Evolutionary conservation across 2,113 vertebrate species (phyloP).

Genomic region (Rhinopomastus cyanomelas): DNA sequence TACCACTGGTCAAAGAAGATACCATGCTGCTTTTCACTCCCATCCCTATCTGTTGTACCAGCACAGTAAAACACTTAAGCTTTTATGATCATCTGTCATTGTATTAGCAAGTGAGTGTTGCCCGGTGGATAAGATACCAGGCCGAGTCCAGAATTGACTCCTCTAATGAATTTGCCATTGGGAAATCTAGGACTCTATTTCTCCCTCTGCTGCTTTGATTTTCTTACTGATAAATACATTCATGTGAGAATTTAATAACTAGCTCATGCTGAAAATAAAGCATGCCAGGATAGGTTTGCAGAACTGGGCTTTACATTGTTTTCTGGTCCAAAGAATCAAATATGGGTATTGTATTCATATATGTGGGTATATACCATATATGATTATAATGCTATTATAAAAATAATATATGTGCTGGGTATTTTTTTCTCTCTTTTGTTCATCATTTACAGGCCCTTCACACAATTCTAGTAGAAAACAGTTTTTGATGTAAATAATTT

Average conservation of each 20-base stretch:
- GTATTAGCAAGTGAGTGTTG: background rate
- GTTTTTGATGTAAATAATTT: background rate
- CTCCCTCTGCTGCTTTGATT: constrained; percentile 52
- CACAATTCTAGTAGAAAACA: background rate
- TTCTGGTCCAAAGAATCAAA: background rate
- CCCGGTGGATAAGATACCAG: constrained; percentile 33
- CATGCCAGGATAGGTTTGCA: background rate
- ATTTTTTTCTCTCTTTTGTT: background rate
- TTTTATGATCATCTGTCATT: background rate
- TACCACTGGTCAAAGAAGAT: background rate
- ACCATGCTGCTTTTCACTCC: background rate
- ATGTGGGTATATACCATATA: background rate
- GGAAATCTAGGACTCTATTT: constrained; percentile 44
- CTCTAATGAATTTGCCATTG: constrained; percentile 34
- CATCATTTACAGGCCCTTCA: background rate
- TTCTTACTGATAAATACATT: constrained; percentile 20
- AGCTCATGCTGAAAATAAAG: constrained; percentile 26
- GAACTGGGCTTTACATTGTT: background rate
- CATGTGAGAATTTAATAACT: constrained; percentile 26
- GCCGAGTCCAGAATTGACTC: constrained; percentile 31
- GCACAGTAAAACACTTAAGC: constrained; percentile 1
- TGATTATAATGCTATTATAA: background rate
- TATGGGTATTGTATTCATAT: background rate
- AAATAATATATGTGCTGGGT: background rate
- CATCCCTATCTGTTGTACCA: background rate